Percentiles rank a stretch among this genome's conserved stretches.
Conservation (phyloP, 1,140 invertebrate genomes). For the Eriosoma lanigerum region DNA sequence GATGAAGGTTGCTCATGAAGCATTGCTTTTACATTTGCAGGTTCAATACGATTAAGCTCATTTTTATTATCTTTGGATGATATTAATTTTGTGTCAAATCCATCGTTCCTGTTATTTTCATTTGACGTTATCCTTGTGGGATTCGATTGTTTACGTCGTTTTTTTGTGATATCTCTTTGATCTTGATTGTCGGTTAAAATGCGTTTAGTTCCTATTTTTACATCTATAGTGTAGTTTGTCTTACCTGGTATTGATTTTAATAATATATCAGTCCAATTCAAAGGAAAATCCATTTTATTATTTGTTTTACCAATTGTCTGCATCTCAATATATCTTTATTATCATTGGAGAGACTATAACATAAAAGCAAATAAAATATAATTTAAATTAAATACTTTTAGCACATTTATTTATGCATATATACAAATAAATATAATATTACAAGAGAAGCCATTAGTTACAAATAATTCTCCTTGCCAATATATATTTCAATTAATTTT, state of each 20-base stretch:
- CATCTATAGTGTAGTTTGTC: conserved; percentile 36
- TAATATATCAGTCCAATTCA: conserved; percentile 36
- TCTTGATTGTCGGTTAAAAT: background rate
- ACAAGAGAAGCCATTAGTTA: too few species aligned
- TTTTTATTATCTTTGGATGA: background rate
- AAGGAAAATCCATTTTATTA: conserved; percentile 33
- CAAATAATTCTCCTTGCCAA: too few species aligned
- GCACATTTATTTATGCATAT: too few species aligned
- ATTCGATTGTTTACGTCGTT: conserved; percentile 56
- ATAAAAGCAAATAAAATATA: background rate
- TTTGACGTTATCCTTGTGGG: conserved; percentile 55
- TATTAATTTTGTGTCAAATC: background rate
- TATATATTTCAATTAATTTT: too few species aligned
- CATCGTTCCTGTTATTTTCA: conserved; percentile 14
- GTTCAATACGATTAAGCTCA: background rate
- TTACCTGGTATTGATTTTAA: conserved; percentile 42
- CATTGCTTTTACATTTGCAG: background rate
- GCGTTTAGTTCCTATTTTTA: conserved; percentile 43
- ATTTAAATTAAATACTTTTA: too few species aligned
- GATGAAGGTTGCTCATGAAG: background rate
- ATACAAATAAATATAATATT: too few species aligned
- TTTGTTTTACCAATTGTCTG: conserved; percentile 25
- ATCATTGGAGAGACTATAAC: background rate
- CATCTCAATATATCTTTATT: background rate
- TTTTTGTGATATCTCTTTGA: conserved; percentile 51